A percentile compares a stretch with the other conserved stretches of the same genome.
Conservation (phyloP, 2,888 invertebrate genomes). For the Scaptomyza parva region DNA sequence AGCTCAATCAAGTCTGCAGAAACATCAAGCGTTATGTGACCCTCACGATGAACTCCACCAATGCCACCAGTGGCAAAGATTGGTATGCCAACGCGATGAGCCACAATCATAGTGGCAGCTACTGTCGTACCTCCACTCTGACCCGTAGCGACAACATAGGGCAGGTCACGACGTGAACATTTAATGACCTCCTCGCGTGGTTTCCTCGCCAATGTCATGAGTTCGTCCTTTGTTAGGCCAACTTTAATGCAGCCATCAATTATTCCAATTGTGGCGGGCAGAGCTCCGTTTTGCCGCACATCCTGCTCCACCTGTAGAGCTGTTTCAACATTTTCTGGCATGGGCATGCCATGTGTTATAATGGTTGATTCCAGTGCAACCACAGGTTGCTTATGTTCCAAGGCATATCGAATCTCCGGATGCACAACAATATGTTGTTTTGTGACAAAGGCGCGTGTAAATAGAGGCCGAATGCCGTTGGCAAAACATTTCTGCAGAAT, state of each 20-base stretch:
- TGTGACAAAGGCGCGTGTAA: constrained; percentile 16
- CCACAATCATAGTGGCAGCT: constrained; percentile 95
- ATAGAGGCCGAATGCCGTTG: constrained; percentile 13
- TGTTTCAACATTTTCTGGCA: constrained; percentile 94
- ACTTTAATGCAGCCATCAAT: constrained; percentile 92
- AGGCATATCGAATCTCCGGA: constrained; percentile 88
- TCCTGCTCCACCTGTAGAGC: constrained; percentile 91
- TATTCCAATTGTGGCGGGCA: constrained; percentile 97
- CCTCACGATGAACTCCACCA: constrained; percentile 96
- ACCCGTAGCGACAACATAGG: constrained; percentile 89
- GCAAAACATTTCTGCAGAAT: constrained; percentile 17
- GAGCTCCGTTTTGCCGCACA: constrained; percentile 90
- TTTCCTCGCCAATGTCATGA: constrained; percentile 88
- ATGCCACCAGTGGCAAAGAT: constrained; percentile 97
- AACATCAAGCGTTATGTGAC: constrained; percentile 94
- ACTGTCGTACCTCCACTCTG: constrained; percentile 97
- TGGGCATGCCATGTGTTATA: constrained; percentile 99
- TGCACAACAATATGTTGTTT: constrained; percentile 84
- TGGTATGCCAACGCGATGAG: constrained; percentile 92
- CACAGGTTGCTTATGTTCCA: constrained; percentile 88
- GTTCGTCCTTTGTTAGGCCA: constrained; percentile 89
- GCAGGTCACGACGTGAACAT: constrained; percentile 94
- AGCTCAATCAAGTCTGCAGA: constrained; percentile 97
- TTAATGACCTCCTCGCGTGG: constrained; percentile 87
- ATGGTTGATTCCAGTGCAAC: constrained; percentile 99